phyloP scores from a whole-genome alignment of 1,140 invertebrate species.

The Saccostrea glomerata region DNA sequence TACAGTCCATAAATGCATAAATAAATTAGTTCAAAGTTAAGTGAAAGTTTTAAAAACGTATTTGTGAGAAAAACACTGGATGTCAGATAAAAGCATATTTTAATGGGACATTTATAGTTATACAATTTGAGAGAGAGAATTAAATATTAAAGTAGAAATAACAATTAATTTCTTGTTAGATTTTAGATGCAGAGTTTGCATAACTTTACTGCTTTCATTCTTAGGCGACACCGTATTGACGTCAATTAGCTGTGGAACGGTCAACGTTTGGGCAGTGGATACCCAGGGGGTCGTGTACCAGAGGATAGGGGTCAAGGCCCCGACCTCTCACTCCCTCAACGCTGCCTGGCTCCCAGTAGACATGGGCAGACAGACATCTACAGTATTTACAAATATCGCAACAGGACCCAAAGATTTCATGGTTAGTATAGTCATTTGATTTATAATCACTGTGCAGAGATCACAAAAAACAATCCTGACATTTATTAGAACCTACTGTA shows the following conservation, averaged over 20 bases:
- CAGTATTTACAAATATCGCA: conserved; percentile 79
- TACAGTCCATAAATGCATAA: too few relatives aligned
- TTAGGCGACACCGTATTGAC: conserved; percentile 78
- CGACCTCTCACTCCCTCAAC: conserved; percentile 76
- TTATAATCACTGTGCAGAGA: neutral
- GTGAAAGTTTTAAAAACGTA: too few relatives aligned
- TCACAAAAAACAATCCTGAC: too few relatives aligned
- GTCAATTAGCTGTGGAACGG: conserved; percentile 79
- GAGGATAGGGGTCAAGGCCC: conserved; percentile 80
- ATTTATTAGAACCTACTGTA: too few relatives aligned
- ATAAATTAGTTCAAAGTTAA: too few relatives aligned
- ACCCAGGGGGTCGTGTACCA: conserved; percentile 79
- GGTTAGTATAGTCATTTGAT: conserved; percentile 70
- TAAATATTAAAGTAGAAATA: too few relatives aligned
- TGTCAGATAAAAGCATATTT: too few relatives aligned
- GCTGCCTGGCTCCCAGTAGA: conserved; percentile 81
- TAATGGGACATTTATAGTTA: too few relatives aligned
- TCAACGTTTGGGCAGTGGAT: conserved; percentile 82
- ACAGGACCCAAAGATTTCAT: conserved; percentile 80
- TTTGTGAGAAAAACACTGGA: too few relatives aligned
- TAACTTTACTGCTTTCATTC: conserved; percentile 7
- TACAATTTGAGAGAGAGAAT: too few relatives aligned
- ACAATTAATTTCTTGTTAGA: neutral
- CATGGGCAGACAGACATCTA: conserved; percentile 52
- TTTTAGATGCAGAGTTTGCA: neutral